These are phyloP conservation scores for Drosophila bunnanda DNA, from an alignment of 2,888 invertebrate genomes.

Conservation along the genomic window DNA sequence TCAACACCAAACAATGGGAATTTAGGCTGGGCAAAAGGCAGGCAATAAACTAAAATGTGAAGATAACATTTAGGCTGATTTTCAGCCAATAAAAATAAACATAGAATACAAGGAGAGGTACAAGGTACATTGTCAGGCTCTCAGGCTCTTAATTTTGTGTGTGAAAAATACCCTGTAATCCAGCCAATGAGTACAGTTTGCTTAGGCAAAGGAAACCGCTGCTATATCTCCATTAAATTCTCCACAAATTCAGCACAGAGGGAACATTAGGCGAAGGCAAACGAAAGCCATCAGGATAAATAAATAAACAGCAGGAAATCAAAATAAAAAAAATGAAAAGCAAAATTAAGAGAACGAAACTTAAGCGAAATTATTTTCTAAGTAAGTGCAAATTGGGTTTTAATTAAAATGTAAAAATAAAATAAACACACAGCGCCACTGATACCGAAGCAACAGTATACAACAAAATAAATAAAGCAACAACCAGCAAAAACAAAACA, in stretches of 20 bases:
- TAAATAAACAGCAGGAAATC: constrained; percentile 19
- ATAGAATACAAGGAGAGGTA: no score
- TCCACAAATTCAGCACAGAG: not conserved
- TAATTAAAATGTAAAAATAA: constrained; percentile 79
- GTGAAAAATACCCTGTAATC: not conserved
- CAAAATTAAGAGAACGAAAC: constrained; percentile 12
- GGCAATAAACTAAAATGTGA: not conserved
- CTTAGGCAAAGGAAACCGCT: not conserved
- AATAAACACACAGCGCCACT: constrained; percentile 54
- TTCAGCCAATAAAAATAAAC: not conserved
- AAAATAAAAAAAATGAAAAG: not conserved
- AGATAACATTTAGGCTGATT: not conserved
- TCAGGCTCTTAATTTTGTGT: no score
- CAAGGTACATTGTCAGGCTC: not conserved
- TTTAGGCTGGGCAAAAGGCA: not conserved
- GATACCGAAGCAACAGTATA: constrained; percentile 4
- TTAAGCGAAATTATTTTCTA: constrained; percentile 77
- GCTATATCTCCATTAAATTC: not conserved
- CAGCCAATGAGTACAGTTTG: not conserved
- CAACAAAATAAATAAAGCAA: constrained; percentile 15
- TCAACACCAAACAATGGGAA: constrained; percentile 4
- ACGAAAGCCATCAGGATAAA: constrained; percentile 48
- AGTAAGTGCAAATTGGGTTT: constrained; percentile 79
- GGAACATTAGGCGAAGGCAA: not conserved
- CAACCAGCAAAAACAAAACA: not conserved